These are phyloP conservation scores for Pachyramphus minor DNA, from an alignment of 2,113 vertebrate species.

Conservation along the genomic window DNA sequence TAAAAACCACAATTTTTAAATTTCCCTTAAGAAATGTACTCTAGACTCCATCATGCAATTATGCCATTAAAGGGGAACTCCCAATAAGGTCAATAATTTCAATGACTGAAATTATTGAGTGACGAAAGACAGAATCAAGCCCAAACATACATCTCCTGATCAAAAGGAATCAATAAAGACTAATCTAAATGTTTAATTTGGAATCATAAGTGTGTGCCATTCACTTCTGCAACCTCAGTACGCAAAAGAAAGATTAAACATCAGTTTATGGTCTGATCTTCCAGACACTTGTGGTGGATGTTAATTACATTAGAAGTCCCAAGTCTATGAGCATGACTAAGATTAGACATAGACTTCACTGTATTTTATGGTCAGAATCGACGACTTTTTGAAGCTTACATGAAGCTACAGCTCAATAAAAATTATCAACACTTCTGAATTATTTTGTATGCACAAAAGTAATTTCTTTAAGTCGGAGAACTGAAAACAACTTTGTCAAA, in stretches of 20 bases:
- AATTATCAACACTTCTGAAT: background rate
- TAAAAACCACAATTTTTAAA: background rate
- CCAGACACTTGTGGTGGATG: background rate
- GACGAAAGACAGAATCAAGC: background rate
- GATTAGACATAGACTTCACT: background rate
- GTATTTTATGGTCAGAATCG: background rate
- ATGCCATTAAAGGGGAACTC: background rate
- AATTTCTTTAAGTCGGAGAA: background rate
- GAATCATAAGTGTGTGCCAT: background rate
- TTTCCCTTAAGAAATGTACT: background rate
- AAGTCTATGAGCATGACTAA: background rate
- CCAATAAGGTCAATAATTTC: background rate
- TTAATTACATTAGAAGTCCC: background rate
- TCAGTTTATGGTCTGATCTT: background rate
- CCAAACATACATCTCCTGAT: background rate
- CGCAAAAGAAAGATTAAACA: conserved; percentile 12
- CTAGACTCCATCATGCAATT: background rate
- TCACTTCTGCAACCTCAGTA: background rate
- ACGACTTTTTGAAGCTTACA: background rate
- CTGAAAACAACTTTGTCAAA: background rate
- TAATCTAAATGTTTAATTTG: conserved; percentile 42
- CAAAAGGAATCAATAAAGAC: conserved; percentile 27
- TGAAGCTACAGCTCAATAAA: background rate
- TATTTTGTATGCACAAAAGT: background rate
- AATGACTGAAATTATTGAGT: background rate